Percentiles rank a stretch among this genome's conserved stretches.
Evolutionary conservation across 1,140 invertebrate genomes (phyloP).

Genomic region (Hycleus phaleratus): DNA sequence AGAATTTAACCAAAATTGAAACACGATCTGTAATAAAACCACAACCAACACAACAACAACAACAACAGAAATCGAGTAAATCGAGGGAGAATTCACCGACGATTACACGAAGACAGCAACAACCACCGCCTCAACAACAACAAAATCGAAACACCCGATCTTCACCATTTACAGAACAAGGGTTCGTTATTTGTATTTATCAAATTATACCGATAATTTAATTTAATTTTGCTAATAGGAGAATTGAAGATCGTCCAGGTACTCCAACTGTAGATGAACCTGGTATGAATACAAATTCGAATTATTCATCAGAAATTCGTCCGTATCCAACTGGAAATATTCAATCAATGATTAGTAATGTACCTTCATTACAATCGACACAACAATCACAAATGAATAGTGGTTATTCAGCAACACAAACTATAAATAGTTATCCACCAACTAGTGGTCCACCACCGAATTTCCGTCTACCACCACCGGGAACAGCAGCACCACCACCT

Average conservation of each 20-base stretch:
- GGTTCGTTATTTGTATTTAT: constrained; percentile 1
- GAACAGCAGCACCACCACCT: constrained; percentile 20
- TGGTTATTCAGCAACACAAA: not conserved
- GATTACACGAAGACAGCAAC: not conserved
- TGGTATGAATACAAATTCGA: constrained; percentile 28
- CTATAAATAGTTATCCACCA: constrained; percentile 4
- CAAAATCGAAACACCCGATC: constrained; percentile 3
- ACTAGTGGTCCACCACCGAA: constrained; percentile 32
- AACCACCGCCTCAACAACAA: not conserved
- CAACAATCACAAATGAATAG: not conserved
- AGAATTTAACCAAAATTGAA: constrained; percentile 1
- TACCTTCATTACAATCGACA: constrained; percentile 6
- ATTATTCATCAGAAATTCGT: constrained; percentile 3
- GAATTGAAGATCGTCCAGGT: constrained; percentile 53
- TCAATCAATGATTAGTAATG: constrained; percentile 20
- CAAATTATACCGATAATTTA: not conserved
- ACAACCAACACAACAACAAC: constrained; percentile 1
- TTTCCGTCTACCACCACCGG: constrained; percentile 35
- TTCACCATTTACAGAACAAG: constrained; percentile 9
- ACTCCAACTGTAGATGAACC: constrained; percentile 62
- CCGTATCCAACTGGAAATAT: constrained; percentile 1
- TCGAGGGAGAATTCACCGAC: constrained; percentile 9
- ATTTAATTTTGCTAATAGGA: not conserved
- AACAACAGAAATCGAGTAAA: not conserved
- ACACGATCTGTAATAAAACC: not conserved